Percentiles rank a stretch among this genome's conserved stretches.
These are phyloP conservation scores for Scelioninae gen. 1 DNA, from an alignment of 2,888 invertebrate genomes.

Conservation along the genomic window DNA sequence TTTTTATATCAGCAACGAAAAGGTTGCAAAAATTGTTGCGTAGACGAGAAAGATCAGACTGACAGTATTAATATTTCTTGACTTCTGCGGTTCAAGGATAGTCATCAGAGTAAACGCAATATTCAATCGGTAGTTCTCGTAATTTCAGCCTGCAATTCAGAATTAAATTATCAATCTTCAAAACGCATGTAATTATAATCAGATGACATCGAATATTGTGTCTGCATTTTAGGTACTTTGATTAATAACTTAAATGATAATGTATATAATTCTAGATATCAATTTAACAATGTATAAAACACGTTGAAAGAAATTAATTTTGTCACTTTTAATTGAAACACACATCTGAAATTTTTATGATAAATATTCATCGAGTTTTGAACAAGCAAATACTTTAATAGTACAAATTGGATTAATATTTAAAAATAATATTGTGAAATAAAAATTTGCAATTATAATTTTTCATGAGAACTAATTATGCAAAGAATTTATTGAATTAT, in stretches of 20 bases:
- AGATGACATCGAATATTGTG: background rate
- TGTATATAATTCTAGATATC: no score
- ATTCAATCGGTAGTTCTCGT: slow-evolving; percentile 19
- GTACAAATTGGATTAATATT: no score
- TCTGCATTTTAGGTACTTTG: background rate
- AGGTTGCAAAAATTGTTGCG: slow-evolving; percentile 50
- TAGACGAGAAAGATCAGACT: slow-evolving; percentile 19
- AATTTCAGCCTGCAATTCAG: slow-evolving; percentile 10
- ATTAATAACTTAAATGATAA: background rate
- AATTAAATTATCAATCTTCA: slow-evolving; percentile 27
- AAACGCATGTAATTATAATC: slow-evolving; percentile 8
- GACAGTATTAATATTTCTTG: slow-evolving; percentile 39
- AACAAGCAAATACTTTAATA: no score
- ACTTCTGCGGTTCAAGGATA: slow-evolving; percentile 57
- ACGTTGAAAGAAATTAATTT: no score
- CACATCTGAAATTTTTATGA: no score
- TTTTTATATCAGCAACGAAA: slow-evolving; percentile 1
- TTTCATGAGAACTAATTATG: no score
- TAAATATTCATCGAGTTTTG: no score
- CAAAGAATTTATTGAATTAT: no score
- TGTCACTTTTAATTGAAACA: no score
- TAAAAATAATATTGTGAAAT: no score
- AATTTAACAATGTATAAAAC: no score
- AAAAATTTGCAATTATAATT: no score
- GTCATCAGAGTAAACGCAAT: slow-evolving; percentile 29